Evolutionary conservation across 2,797 vertebrate species (phyloP), one percentile per base, ranked within the genome.

Genomic region (Allochrocebus solatus): DNA sequence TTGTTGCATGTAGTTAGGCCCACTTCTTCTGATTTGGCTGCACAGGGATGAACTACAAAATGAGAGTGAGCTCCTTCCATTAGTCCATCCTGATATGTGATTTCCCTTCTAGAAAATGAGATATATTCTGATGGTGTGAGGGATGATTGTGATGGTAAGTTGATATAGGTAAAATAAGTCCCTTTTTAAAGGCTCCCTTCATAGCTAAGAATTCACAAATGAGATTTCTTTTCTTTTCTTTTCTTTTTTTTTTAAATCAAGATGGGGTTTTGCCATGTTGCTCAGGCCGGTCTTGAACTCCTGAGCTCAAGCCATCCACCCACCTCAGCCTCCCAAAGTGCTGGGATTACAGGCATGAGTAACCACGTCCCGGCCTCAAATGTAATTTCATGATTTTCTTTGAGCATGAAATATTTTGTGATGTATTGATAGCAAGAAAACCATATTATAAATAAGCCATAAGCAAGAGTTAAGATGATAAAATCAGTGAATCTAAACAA

Each of bases 391-490:
- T 85, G 84, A 84, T 95, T 81, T 84, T 9, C 36, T 64, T 5
- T 75, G 48, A 80, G 33, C 67, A 30, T 78, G 53, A 96, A 93
- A 41, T 87, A 67, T 43, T 96, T 96, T 91, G 12, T 93, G 82
- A 83, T 72, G 80, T 61, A 75, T 57, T 72, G 76, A 90, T 72
- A 36, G 22, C 78, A 48, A 93, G 81, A 57, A 95, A 82, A 89
- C 13, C 10, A 22, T 86, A 41, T 80, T 76, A 17, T 86, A 72
- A 61, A 64, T 86, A 75, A 92, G 92, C 33, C 67, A 16, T 89
- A 22, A 95, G 28, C 19, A 84, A 85, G 28, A 97, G 39, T 97
- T 92, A 89, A 90, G 30, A 11, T 81, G 33, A 46, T 93, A 88
- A 46, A 96, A 70, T 79, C 39, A 96, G 30, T 78, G 43, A 93